A percentile compares a stretch with the other conserved stretches of the same genome.
phyloP scores from a whole-genome alignment of 2,888 invertebrate species.

The Cremastinae sp. region DNA sequence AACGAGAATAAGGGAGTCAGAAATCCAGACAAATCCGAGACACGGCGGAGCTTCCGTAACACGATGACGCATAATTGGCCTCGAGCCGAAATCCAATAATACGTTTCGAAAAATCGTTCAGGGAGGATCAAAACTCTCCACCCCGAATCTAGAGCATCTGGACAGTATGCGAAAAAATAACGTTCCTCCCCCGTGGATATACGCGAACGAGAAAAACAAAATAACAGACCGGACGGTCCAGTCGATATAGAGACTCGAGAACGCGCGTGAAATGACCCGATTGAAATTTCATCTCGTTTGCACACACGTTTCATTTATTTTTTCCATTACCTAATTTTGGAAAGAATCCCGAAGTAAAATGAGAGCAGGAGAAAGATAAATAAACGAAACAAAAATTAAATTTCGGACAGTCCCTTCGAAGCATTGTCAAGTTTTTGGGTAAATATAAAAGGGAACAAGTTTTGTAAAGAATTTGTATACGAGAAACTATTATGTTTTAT shows the following conservation, averaged over 20 bases:
- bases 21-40: neutral
- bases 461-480: too few relatives aligned
- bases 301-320: neutral
- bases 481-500: too few relatives aligned
- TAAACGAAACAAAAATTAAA: too few relatives aligned
- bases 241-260: too few relatives aligned
- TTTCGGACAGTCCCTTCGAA: too few relatives aligned
- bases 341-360: too few relatives aligned
- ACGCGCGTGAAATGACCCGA: too few relatives aligned
- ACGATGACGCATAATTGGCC: conserved; percentile 53
- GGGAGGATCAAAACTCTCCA: conserved; percentile 31
- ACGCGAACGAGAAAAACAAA: too few relatives aligned
- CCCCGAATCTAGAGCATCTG: conserved; percentile 53
- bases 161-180: conserved; percentile 13
- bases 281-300: too few relatives aligned
- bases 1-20: neutral
- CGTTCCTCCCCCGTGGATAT: neutral
- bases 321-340: neutral
- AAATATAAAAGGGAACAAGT: too few relatives aligned
- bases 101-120: conserved; percentile 31
- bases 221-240: neutral
- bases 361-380: too few relatives aligned
- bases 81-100: conserved; percentile 46
- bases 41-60: conserved; percentile 10
- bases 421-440: too few relatives aligned